Conservation (phyloP, 2,888 invertebrate species). For the Candidula unifasciata region DNA sequence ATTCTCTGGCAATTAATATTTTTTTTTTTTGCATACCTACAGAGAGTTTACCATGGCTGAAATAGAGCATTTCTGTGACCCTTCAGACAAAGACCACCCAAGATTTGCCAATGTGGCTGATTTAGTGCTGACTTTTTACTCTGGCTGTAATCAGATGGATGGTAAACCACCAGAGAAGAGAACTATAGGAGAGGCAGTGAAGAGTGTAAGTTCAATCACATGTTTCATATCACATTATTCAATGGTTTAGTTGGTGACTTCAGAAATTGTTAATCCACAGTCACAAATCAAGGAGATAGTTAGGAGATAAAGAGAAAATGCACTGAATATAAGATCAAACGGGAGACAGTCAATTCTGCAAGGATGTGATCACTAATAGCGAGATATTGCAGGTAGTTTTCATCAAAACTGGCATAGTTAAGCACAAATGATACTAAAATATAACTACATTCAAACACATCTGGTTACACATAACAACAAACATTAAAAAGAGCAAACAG, state of each 20-base stretch:
- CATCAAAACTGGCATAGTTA: no score
- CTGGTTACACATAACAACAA: no score
- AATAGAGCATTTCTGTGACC: slow-evolving; percentile 99
- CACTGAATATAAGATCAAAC: no score
- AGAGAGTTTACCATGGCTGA: slow-evolving; percentile 99
- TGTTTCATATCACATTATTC: not conserved
- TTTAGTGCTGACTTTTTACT: slow-evolving; percentile 89
- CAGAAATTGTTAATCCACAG: no score
- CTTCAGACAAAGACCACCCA: slow-evolving; percentile 89
- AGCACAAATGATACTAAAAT: no score
- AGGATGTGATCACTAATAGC: no score
- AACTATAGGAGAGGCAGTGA: slow-evolving; percentile 93
- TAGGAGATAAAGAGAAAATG: no score
- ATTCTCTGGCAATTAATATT: not conserved
- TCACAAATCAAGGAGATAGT: no score
- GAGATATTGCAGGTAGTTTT: no score
- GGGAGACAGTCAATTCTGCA: no score
- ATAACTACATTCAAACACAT: no score
- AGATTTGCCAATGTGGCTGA: slow-evolving; percentile 90
- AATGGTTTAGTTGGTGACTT: not conserved
- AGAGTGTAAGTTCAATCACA: slow-evolving; percentile 78
- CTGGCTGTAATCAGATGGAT: slow-evolving; percentile 98
- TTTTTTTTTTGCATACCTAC: slow-evolving; percentile 9
- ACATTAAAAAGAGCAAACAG: no score
- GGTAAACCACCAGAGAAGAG: slow-evolving; percentile 89